Conservation (phyloP, 35 echinoderm and acorn worm species). For the Apostichopus californicus region DNA sequence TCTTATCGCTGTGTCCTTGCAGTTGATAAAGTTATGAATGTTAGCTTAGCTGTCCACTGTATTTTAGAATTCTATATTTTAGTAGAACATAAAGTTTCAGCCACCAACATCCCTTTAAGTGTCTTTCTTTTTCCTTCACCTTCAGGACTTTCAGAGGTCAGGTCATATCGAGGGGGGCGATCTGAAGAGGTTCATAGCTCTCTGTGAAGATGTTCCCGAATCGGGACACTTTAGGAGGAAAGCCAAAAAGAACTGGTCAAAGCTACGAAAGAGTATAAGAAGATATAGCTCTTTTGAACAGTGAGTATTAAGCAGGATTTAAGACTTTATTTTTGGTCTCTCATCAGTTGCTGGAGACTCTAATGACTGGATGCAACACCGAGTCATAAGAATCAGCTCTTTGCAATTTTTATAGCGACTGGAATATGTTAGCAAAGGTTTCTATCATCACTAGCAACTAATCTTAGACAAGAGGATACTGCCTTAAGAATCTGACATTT, state of each 20-base stretch:
- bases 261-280: slow-evolving; percentile 40
- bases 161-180: slow-evolving; percentile 51
- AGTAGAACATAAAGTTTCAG: not conserved
- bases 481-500: no score
- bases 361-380: no score
- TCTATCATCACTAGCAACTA: no score
- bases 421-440: no score
- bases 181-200: slow-evolving; percentile 36
- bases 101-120: not conserved
- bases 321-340: no score
- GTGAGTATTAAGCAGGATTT: not conserved
- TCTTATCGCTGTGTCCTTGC: not conserved
- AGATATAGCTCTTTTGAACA: slow-evolving; percentile 57
- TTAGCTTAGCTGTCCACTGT: no score
- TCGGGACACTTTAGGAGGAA: slow-evolving; percentile 30
- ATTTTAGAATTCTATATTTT: no score
- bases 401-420: no score
- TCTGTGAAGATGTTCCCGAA: slow-evolving; percentile 49
- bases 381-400: no score
- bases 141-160: slow-evolving; percentile 30
- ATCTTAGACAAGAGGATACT: no score
- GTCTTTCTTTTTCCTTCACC: not conserved
- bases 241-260: slow-evolving; percentile 43
- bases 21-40: no score
- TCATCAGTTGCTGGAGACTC: no score